A percentile compares a stretch with the other conserved stretches of the same genome.
Conservation (phyloP, 2,888 invertebrate species). For the Heliconius hortense region DNA sequence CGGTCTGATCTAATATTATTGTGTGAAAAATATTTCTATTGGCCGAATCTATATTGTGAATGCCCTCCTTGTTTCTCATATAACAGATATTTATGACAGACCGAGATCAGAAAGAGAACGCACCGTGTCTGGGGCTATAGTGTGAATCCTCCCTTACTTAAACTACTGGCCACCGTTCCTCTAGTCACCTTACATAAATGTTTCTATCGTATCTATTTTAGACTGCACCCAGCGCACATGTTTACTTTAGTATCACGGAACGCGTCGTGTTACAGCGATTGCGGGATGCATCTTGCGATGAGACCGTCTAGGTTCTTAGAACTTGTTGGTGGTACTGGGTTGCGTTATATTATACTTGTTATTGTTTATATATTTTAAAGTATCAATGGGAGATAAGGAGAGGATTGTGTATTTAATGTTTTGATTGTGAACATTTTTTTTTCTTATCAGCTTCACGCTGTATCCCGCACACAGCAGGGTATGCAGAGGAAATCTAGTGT, state of each 20-base stretch:
- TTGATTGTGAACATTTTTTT: no score
- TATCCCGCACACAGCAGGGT: no score
- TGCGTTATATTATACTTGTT: background rate
- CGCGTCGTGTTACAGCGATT: constrained; percentile 23
- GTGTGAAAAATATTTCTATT: no score
- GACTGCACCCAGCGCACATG: constrained; percentile 22
- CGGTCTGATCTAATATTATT: no score
- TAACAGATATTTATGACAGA: no score
- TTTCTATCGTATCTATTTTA: constrained; percentile 8
- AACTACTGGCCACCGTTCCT: background rate
- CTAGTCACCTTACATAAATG: constrained; percentile 11
- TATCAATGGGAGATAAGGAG: background rate
- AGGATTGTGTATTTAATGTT: no score
- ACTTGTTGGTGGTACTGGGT: background rate
- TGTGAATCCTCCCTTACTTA: background rate
- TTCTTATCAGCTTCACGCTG: no score
- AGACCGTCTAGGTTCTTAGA: background rate
- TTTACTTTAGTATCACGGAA: constrained; percentile 24
- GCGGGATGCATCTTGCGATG: constrained; percentile 11
- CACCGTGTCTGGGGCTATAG: no score
- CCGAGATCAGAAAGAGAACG: no score
- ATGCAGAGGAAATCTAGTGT: no score
- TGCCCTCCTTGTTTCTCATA: no score
- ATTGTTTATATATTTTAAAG: background rate
- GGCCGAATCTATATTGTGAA: no score